These are phyloP conservation scores for Coregonus sp. DNA, from an alignment of 2,797 vertebrate species.

Conservation along the genomic window DNA sequence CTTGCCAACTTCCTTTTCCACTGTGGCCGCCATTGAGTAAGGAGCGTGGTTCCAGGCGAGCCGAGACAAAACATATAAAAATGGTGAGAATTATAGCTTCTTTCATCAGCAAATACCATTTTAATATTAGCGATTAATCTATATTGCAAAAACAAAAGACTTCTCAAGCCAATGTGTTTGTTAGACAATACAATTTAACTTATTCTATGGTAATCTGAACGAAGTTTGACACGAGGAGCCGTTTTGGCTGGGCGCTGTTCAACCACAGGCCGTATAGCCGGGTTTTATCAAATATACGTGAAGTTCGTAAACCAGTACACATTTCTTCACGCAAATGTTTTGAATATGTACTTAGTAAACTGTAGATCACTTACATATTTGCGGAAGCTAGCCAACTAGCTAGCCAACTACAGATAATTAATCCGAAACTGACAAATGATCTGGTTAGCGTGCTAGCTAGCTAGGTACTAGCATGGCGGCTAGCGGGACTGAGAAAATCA, in stretches of 20 bases:
- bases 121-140: accelerated
- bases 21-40: conserved; percentile 79
- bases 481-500: not conserved
- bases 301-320: no score
- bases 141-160: accelerated
- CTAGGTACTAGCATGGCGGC: not conserved
- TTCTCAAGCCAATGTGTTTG: accelerated
- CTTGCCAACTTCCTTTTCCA: conserved; percentile 83
- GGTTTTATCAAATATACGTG: no score
- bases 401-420: not conserved
- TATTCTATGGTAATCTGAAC: not conserved
- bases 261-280: not conserved
- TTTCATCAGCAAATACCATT: not conserved
- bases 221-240: conserved; percentile 65
- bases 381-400: not conserved
- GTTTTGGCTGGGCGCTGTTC: conserved; percentile 62
- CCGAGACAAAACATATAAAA: conserved; percentile 65
- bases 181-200: accelerated
- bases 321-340: not conserved
- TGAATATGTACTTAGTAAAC: not conserved
- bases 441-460: not conserved
- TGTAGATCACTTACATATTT: not conserved
- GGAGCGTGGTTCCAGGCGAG: conserved; percentile 78
- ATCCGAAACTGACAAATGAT: not conserved
- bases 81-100: conserved; percentile 71